Percentiles rank a stretch among this genome's conserved stretches.
phyloP scores from a whole-genome alignment of 2,888 invertebrate species.

The Drosophila melanosoma region DNA sequence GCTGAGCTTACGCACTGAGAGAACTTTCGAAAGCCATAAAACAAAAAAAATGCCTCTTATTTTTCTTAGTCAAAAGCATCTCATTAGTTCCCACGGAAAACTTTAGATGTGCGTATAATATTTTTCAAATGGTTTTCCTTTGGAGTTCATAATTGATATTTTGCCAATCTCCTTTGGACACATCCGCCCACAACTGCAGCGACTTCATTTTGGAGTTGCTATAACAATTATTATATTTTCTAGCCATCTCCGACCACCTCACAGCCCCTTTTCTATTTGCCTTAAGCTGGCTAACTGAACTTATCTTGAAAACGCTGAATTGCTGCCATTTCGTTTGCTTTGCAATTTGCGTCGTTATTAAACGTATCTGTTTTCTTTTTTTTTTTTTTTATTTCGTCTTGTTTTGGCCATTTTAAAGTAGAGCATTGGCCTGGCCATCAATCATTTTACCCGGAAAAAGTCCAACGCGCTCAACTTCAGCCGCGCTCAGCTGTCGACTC shows the following conservation, averaged over 20 bases:
- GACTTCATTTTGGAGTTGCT: background rate
- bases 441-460: conserved; percentile 63
- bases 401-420: conserved; percentile 66
- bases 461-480: conserved; percentile 40
- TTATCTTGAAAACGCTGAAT: conserved; percentile 41
- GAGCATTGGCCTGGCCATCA: conserved; percentile 69
- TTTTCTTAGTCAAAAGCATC: background rate
- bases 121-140: background rate
- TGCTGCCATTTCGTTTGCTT: conserved; percentile 48
- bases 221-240: background rate
- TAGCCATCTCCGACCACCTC: background rate
- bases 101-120: background rate
- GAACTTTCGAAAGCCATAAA: conserved; percentile 28
- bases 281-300: conserved; percentile 5
- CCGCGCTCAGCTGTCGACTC: conserved; percentile 69
- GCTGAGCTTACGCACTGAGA: background rate
- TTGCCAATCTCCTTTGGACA: background rate
- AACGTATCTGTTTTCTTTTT: conserved; percentile 38
- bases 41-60: conserved; percentile 10
- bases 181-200: background rate
- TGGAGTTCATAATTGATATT: background rate
- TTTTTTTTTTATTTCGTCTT: conserved; percentile 13
- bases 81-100: conserved; percentile 7
- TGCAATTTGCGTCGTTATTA: conserved; percentile 62
- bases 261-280: too few relatives aligned